phyloP scores from a whole-genome alignment of 2,113 vertebrate species.

The Gnathonemus echidnorhynchus region DNA sequence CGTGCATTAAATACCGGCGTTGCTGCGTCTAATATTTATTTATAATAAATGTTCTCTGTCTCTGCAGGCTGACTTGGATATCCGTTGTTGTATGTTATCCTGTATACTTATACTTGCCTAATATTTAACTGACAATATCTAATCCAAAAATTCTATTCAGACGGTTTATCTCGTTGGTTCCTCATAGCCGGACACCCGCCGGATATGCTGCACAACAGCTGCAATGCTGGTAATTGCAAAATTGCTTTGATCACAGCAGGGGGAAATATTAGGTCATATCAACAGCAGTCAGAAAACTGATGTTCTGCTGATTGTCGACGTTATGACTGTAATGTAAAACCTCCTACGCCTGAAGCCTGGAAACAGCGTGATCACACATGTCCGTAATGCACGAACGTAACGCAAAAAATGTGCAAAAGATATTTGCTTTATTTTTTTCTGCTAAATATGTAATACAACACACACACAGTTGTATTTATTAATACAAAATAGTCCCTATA shows the following conservation, averaged over 20 bases:
- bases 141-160: neutral
- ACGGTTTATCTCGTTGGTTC: neutral
- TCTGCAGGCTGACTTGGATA: neutral
- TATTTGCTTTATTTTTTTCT: neutral
- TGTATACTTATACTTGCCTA: neutral
- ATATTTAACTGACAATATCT: neutral
- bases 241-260: neutral
- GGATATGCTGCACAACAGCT: neutral
- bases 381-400: neutral
- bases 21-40: neutral
- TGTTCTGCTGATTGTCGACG: neutral
- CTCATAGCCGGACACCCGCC: neutral
- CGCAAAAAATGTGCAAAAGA: neutral
- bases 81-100: neutral
- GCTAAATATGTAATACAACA: neutral
- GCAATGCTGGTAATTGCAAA: neutral
- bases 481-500: neutral
- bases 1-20: neutral
- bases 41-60: neutral
- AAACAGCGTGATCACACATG: neutral
- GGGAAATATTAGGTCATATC: neutral
- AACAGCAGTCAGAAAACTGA: neutral
- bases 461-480: neutral
- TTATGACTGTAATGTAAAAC: neutral
- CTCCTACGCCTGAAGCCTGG: neutral